phyloP scores from a whole-genome alignment of 30 jellyfish, hydroid and myxozoan species.

The Hydractinia symbiolongicarpus region DNA sequence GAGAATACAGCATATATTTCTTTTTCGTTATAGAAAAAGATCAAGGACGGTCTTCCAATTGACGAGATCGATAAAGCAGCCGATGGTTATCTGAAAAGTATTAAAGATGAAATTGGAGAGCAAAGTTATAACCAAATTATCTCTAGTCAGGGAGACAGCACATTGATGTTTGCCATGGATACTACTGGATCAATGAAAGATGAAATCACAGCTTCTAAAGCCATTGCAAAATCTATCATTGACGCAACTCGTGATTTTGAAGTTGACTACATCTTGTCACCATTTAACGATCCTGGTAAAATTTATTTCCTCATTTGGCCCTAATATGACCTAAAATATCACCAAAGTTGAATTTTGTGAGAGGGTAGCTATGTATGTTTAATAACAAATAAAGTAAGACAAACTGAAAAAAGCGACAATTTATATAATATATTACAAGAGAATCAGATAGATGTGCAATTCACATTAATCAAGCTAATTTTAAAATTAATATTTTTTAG shows the following conservation, averaged over 20 bases:
- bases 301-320: no score
- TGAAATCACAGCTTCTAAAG: slow-evolving; percentile 77
- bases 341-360: no score
- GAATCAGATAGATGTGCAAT: no score
- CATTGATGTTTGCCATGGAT: slow-evolving; percentile 75
- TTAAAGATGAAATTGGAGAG: slow-evolving; percentile 56
- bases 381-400: no score
- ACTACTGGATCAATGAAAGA: slow-evolving; percentile 83
- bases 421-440: no score
- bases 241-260: slow-evolving; percentile 47
- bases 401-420: no score
- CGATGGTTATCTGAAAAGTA: slow-evolving; percentile 39
- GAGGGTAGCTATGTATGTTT: no score
- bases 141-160: slow-evolving; percentile 72
- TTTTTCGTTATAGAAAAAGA: slow-evolving; percentile 34
- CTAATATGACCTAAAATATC: no score
- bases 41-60: slow-evolving; percentile 71
- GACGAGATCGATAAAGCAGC: slow-evolving; percentile 72
- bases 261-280: slow-evolving; percentile 78
- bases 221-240: slow-evolving; percentile 63
- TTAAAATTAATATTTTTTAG: slow-evolving; percentile 31
- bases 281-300: slow-evolving; percentile 79
- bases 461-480: no score
- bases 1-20: no score
- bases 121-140: slow-evolving; percentile 62